Conservation (phyloP, 2,797 vertebrate species). For the Mionectes olivaceus region DNA sequence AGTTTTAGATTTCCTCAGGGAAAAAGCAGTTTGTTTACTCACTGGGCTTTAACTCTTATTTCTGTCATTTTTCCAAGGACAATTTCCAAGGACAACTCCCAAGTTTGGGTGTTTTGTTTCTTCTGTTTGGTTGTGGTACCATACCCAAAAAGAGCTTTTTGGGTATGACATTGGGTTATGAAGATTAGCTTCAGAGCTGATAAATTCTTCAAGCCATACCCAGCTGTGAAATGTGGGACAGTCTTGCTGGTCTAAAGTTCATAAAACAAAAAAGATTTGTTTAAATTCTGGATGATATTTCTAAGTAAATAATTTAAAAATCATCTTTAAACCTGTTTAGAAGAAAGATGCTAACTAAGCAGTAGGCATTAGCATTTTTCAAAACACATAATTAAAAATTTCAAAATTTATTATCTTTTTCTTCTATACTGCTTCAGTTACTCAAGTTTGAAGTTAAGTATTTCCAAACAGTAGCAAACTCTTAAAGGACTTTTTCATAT, state of each 20-base stretch:
- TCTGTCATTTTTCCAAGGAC: slow-evolving; percentile 12
- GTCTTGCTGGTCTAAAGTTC: background rate
- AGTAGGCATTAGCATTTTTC: background rate
- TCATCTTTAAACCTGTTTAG: background rate
- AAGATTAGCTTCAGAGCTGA: background rate
- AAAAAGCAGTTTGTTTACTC: background rate
- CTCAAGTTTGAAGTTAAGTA: background rate
- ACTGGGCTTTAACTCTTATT: background rate
- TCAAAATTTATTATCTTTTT: background rate
- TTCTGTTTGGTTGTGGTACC: background rate
- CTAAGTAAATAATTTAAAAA: background rate
- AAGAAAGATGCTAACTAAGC: background rate
- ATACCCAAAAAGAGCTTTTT: background rate
- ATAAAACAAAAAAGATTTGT: background rate
- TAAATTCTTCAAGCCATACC: background rate
- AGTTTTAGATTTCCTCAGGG: slow-evolving; percentile 15
- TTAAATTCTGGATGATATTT: background rate
- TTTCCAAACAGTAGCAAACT: background rate
- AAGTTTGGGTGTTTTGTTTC: fast-evolving
- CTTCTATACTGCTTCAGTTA: background rate
- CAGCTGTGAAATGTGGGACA: background rate
- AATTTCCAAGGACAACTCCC: background rate
- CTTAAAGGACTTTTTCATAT: background rate
- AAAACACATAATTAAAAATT: background rate
- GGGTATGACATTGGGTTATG: background rate